Evolutionary conservation across 2,797 vertebrate genomes (phyloP).

Genomic region (Oreochromis grahami): DNA sequence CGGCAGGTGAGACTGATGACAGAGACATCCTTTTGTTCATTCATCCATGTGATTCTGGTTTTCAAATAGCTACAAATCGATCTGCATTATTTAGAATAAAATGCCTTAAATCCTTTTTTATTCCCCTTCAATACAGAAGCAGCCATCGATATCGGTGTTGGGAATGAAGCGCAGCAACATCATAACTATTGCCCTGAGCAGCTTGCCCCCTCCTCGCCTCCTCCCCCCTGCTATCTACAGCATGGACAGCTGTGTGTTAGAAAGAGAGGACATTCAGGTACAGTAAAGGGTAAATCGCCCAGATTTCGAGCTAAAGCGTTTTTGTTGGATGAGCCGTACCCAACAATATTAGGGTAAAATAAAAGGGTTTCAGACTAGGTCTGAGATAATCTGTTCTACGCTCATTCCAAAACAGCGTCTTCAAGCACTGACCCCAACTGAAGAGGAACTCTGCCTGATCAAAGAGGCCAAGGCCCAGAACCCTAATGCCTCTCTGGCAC

Average conservation of each 20-base stretch:
- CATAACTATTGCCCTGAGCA: conserved; percentile 77
- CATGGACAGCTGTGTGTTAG: conserved; percentile 78
- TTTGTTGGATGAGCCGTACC: background rate
- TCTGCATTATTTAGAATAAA: background rate
- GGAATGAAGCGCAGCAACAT: conserved; percentile 78
- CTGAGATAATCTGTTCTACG: background rate
- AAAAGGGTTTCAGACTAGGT: background rate
- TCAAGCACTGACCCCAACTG: conserved; percentile 68
- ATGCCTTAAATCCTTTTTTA: background rate
- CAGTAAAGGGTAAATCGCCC: background rate
- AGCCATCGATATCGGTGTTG: conserved; percentile 63
- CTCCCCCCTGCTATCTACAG: conserved; percentile 74
- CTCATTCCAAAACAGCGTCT: conserved; percentile 60
- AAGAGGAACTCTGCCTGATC: conserved; percentile 74
- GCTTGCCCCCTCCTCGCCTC: conserved; percentile 73
- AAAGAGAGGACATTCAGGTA: conserved; percentile 80
- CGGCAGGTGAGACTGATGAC: conserved; percentile 54
- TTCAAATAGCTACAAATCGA: background rate
- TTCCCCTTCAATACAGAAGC: conserved; percentile 53
- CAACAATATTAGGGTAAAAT: background rate
- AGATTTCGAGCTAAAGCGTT: background rate
- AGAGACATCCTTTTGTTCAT: background rate
- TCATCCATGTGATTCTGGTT: background rate
- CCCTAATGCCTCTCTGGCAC: conserved; percentile 52
- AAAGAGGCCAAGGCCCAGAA: conserved; percentile 63